Evolutionary conservation across 2,888 invertebrate species (phyloP), one percentile per base, ranked within the genome.

Genomic region (Drosophila longiperda): DNA sequence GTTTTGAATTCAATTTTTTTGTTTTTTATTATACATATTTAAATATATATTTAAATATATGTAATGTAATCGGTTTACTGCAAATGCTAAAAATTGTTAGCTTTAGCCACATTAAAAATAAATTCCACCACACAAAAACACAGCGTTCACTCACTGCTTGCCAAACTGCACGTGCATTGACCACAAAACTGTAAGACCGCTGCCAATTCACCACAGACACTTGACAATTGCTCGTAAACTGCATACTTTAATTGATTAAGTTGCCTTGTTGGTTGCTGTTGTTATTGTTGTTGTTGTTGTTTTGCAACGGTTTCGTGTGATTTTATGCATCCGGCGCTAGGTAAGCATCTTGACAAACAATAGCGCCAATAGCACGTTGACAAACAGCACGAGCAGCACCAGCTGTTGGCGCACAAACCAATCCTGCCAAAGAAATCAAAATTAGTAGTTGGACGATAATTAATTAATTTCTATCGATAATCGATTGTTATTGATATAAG

Each of bases 341-440:
- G 98, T 98, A 92, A 98, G 95, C 95, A 98, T 95, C 94, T 98
- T 98, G 95, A 98, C 97, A 95, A 98, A 98, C 96, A 98, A 96
- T 94, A 98, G 96, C 93, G 97, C 98, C 95, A 98, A 94, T 89
- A 97, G 97, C 94, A 98, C 96, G 95, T 98, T 98, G 94, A 98
- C 96, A 94, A 98, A 96, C 91, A 98, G 95, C 91, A 98, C 98
- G 93, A 98, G 95, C 94, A 98, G 96, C 94, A 98, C 97, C 93
- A 98, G 95, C 95, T 98, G 98, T 95, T 98, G 98, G 93, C 98
- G 96, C 92, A 98, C 97, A 94, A 98, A 97, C 98, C 98, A 98
- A 95, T 98, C 98, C 98, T 98, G 78, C 2, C 58, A 58, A 50
- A 29, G 32, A 15, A 12, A 58, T 52, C 5, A 26, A 3, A 9